phyloP scores from a whole-genome alignment of 1,140 invertebrate genomes.

The Battus philenor region DNA sequence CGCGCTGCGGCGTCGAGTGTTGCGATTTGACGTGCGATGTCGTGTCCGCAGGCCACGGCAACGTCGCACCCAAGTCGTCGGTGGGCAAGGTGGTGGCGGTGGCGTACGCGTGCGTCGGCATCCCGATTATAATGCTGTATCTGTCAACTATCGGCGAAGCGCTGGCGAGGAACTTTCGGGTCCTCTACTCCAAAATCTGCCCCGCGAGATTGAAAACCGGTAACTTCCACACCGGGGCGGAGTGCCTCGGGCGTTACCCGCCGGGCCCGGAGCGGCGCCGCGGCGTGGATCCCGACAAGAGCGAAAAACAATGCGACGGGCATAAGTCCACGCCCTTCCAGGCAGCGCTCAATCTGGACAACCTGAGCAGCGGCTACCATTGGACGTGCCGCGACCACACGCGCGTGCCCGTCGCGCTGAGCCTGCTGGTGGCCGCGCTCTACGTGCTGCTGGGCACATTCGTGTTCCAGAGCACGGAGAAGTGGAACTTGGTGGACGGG shows the following conservation, averaged over 20 bases:
- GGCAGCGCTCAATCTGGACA: constrained; percentile 53
- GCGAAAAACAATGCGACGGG: constrained; percentile 31
- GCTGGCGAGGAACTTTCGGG: constrained; percentile 78
- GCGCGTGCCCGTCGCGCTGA: too few species aligned
- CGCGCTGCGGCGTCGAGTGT: too few species aligned
- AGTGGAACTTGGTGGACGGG: constrained; percentile 93
- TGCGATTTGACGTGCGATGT: too few species aligned
- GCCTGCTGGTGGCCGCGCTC: constrained; percentile 88
- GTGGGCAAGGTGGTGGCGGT: constrained; percentile 88
- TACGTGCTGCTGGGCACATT: constrained; percentile 95
- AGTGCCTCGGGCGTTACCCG: constrained; percentile 34
- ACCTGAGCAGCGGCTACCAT: constrained; percentile 53
- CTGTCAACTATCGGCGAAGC: constrained; percentile 88
- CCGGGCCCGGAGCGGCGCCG: constrained; percentile 28
- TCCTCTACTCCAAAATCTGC: too few species aligned
- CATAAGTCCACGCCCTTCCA: constrained; percentile 45
- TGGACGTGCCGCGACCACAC: too few species aligned
- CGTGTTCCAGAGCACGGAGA: constrained; percentile 91
- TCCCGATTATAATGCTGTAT: too few species aligned
- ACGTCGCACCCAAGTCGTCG: too few species aligned
- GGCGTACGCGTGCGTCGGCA: constrained; percentile 91
- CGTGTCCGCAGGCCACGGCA: constrained; percentile 96
- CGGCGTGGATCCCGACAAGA: constrained; percentile 32
- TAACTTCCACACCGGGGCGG: constrained; percentile 39
- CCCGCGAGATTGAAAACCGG: constrained; percentile 55